A percentile compares a stretch with the other conserved stretches of the same genome.
Conservation (phyloP, 2,113 vertebrate species). For the Xiphias gladius region DNA sequence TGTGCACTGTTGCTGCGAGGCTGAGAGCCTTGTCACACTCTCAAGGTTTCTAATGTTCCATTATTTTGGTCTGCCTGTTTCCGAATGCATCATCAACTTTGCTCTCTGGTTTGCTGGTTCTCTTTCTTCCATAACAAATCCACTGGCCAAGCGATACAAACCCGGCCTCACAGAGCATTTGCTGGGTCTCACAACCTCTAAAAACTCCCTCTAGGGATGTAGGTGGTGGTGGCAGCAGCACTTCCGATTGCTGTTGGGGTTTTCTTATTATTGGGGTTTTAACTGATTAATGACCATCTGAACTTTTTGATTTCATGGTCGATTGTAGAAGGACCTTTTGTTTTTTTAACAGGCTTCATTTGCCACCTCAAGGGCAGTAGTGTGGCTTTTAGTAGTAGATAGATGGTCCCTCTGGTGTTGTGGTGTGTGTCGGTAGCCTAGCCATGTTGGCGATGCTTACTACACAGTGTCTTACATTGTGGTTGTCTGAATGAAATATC, state of each 20-base stretch:
- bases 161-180: neutral
- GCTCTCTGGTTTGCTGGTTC: constrained; percentile 60
- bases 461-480: constrained; percentile 37
- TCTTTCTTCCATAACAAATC: constrained; percentile 60
- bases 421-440: constrained; percentile 46
- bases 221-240: constrained; percentile 38
- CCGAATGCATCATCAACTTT: constrained; percentile 75
- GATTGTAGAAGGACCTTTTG: neutral
- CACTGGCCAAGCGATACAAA: neutral
- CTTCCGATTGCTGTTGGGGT: neutral
- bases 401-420: constrained; percentile 41
- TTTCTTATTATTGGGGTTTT: constrained; percentile 18
- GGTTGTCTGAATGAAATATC: constrained; percentile 59
- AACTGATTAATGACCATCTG: neutral
- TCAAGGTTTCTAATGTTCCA: constrained; percentile 53
- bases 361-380: constrained; percentile 6
- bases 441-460: constrained; percentile 47
- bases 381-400: constrained; percentile 39
- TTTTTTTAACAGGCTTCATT: neutral
- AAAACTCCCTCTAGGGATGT: constrained; percentile 4
- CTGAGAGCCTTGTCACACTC: constrained; percentile 36
- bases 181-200: constrained; percentile 9
- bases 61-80: constrained; percentile 67
- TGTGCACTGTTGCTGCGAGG: constrained; percentile 54
- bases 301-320: constrained; percentile 8